Base-by-base conservation (phyloP, 2,888 invertebrate genomes). In the Acronicta alni region DNA sequence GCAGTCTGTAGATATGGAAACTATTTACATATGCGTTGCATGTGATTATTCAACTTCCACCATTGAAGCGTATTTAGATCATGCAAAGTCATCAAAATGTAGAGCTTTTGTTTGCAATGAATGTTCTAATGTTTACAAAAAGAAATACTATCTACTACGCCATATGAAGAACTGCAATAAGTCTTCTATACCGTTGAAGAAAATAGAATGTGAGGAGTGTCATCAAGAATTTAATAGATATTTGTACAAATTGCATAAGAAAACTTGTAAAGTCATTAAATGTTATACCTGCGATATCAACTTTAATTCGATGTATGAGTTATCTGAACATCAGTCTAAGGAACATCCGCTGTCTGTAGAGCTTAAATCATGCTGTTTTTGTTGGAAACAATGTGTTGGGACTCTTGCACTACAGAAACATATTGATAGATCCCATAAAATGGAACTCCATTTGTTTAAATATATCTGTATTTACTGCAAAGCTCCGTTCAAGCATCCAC, bases 381-480 rank as follows among this genome's bases (percentile, higher is more conserved):
- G 93, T 38, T 68, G 73, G 1, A 85, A 82, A 55, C 87, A 89
- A 1, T 88, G 85, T 55, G 88, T 91, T 0, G 91, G 92, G 0
- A 55, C 55, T 0, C 37, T 62, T 0, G 67, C 84, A 0, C 60
- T 93, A 15, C 63, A 83, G 0, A 91, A 88, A 58, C 93, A 93
- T 52, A 75, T 93, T 0, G 68, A 84, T 12, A 57, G 89, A 12
- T 45, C 79, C 0, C 93, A 93, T 14, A 75, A 76, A 39, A 57
- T 63, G 0, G 71, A 85, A 0, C 62, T 86, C 0, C 87, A 87
- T 26, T 58, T 89, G 0, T 94, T 91, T 62, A 94, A 91, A 78
- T 94, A 94, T 49, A 62, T 69, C 5, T 94, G 93, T 32, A 59
- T 80, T 0, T 75, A 85, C 14, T 94, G 93, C 14, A 68, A 85